Conservation (phyloP, 2,113 vertebrate species). For the Eira barbara region DNA sequence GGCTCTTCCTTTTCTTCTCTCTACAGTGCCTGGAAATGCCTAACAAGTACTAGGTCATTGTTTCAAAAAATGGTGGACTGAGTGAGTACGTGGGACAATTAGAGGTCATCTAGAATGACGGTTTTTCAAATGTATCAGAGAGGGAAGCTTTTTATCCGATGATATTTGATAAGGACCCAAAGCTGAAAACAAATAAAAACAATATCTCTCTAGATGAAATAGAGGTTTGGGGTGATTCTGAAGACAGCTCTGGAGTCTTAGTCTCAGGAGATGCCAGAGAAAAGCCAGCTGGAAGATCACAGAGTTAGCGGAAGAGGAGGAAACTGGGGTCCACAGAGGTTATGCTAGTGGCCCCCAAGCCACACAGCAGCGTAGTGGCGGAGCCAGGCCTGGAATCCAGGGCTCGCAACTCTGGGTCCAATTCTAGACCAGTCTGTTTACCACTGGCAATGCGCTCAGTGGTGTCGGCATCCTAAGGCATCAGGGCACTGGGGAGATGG, state of each 20-base stretch:
- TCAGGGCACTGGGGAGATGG: too few species aligned
- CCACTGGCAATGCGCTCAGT: not conserved
- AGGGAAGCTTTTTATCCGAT: not conserved
- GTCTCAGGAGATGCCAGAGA: not conserved
- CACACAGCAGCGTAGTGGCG: not conserved
- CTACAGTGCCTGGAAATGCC: not conserved
- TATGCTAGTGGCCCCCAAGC: not conserved
- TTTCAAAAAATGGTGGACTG: not conserved
- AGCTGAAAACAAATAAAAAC: not conserved
- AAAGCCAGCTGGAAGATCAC: not conserved
- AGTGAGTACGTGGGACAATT: not conserved
- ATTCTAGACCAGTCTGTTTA: not conserved
- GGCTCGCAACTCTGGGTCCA: not conserved
- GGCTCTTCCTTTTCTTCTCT: not conserved
- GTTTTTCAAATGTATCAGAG: not conserved
- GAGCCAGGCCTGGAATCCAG: not conserved
- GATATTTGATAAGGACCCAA: constrained; percentile 21
- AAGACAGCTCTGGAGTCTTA: not conserved
- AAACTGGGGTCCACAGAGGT: not conserved
- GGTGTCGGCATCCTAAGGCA: not conserved
- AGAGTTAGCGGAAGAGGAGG: not conserved
- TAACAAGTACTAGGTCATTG: not conserved
- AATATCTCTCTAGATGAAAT: not conserved
- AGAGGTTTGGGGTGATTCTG: not conserved
- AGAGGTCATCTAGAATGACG: not conserved